Conservation (phyloP, 2,888 invertebrate genomes). For the Spodoptera exigua region DNA sequence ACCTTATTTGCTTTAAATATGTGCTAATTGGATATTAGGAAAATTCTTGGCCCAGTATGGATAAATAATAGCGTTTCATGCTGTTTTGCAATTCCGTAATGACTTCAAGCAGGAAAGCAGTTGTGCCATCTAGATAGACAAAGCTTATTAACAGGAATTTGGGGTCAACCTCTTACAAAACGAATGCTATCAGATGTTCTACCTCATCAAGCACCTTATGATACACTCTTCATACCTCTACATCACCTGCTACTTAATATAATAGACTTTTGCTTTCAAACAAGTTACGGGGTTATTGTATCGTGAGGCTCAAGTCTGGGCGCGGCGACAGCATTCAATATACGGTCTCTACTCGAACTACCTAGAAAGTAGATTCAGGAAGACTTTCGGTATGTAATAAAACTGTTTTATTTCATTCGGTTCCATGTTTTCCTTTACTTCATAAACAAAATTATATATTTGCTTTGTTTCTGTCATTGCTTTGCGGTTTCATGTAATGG, state of each 20-base stretch:
- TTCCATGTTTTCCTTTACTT: neutral
- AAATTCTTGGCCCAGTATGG: neutral
- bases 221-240: no score
- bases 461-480: conserved; percentile 1
- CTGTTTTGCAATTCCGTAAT: no score
- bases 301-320: neutral
- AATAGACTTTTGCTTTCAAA: conserved; percentile 13
- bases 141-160: no score
- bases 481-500: conserved; percentile 8
- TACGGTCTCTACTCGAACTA: conserved; percentile 5
- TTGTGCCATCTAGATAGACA: no score
- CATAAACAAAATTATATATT: neutral
- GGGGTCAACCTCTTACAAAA: no score
- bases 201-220: no score
- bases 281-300: conserved; percentile 12
- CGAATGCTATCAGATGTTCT: no score
- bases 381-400: conserved; percentile 9
- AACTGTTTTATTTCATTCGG: conserved; percentile 5
- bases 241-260: neutral
- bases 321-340: conserved; percentile 23
- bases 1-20: conserved; percentile 19
- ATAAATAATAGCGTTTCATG: neutral
- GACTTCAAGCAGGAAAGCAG: no score
- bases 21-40: conserved; percentile 14
- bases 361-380: conserved; percentile 31